These are phyloP conservation scores for Steatornis caripensis DNA, from an alignment of 2,113 vertebrate genomes.

Conservation along the genomic window DNA sequence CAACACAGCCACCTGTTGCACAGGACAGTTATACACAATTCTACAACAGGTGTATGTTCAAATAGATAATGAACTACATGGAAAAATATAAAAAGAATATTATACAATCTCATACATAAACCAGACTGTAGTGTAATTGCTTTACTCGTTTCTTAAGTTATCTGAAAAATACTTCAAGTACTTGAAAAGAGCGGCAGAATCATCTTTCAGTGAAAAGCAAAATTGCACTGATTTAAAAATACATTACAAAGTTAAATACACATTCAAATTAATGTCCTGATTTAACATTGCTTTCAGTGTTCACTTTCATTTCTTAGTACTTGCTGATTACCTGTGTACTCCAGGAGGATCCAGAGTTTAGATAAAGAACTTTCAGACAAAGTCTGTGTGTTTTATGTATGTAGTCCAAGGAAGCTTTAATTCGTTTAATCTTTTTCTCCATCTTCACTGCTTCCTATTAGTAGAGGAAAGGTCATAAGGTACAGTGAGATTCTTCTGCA, in stretches of 20 bases:
- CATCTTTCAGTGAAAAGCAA: conserved; percentile 36
- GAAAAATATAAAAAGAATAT: conserved; percentile 53
- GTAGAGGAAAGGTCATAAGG: conserved; percentile 22
- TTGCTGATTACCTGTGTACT: conserved; percentile 22
- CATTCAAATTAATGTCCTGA: conserved; percentile 54
- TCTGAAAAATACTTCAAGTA: conserved; percentile 47
- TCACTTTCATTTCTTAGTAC: not conserved
- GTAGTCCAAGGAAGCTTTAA: not conserved
- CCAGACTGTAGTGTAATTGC: conserved; percentile 27
- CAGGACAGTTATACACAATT: conserved; percentile 44
- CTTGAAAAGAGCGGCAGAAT: conserved; percentile 43
- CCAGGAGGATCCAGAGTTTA: not conserved
- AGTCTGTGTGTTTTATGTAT: not conserved
- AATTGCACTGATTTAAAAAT: conserved; percentile 62
- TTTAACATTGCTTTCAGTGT: conserved; percentile 39
- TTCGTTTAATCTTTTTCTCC: conserved; percentile 88
- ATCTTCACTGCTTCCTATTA: conserved; percentile 93
- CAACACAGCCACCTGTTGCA: conserved; percentile 48
- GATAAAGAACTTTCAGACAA: not conserved
- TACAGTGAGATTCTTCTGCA: not conserved
- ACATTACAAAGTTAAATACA: conserved; percentile 57
- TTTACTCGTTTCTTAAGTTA: conserved; percentile 48
- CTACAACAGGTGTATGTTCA: conserved; percentile 47
- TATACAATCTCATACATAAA: conserved; percentile 55
- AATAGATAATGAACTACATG: conserved; percentile 30